Evolutionary conservation across 2,113 vertebrate species (phyloP).

Genomic region (Electrona antarctica): DNA sequence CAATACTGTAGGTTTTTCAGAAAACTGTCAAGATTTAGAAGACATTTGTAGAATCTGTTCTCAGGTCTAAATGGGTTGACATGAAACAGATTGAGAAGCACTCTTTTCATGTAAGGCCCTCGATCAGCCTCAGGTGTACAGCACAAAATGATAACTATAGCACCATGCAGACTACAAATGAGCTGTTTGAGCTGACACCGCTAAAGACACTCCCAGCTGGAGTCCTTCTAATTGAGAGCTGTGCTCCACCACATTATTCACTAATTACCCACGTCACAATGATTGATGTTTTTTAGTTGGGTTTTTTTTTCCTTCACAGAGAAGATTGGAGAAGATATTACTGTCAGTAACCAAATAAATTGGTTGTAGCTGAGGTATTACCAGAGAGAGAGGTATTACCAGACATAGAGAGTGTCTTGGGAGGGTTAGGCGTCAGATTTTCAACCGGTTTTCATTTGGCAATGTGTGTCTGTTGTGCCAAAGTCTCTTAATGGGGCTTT

Average conservation of each 20-base stretch:
- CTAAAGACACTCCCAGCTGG: slow-evolving; percentile 45
- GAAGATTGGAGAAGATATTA: slow-evolving; percentile 34
- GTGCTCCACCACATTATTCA: slow-evolving; percentile 58
- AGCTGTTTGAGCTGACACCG: slow-evolving; percentile 61
- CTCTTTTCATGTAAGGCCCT: neutral
- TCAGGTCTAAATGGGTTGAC: no score
- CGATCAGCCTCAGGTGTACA: slow-evolving; percentile 19
- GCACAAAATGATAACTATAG: slow-evolving; percentile 30
- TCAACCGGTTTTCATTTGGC: slow-evolving; percentile 10
- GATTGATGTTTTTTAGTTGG: slow-evolving; percentile 51
- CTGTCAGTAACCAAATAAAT: slow-evolving; percentile 18
- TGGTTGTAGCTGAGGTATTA: neutral
- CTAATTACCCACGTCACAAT: slow-evolving; percentile 64
- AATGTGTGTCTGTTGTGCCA: slow-evolving; percentile 10
- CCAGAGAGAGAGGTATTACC: neutral
- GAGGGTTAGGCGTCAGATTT: slow-evolving; percentile 3
- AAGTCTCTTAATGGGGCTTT: slow-evolving; percentile 15
- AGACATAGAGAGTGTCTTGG: slow-evolving; percentile 1
- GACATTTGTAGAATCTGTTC: no score
- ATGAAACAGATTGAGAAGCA: no score
- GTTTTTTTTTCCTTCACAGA: slow-evolving; percentile 16
- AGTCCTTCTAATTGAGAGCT: slow-evolving; percentile 59
- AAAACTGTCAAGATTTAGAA: no score
- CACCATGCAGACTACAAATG: slow-evolving; percentile 47
- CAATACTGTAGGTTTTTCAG: no score